These are phyloP conservation scores for Gonatopus flavifemur DNA, from an alignment of 1,140 invertebrate genomes.

Conservation along the genomic window DNA sequence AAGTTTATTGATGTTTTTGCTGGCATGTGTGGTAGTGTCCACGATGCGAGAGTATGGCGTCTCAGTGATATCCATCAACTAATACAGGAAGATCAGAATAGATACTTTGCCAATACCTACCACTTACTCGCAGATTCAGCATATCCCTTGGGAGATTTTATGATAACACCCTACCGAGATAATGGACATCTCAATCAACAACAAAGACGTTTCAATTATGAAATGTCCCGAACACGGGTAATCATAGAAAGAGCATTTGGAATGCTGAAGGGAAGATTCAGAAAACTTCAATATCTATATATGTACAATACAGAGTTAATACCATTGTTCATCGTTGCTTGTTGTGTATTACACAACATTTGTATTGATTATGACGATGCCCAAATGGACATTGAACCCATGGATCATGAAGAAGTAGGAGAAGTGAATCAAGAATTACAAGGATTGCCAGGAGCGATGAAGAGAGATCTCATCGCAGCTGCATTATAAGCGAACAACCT, in stretches of 20 bases:
- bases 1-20: slow-evolving; percentile 10
- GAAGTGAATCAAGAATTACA: too few species aligned
- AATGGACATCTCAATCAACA: slow-evolving; percentile 5
- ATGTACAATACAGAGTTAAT: slow-evolving; percentile 1
- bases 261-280: background rate
- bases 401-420: slow-evolving; percentile 12
- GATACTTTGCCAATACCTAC: slow-evolving; percentile 10
- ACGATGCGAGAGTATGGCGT: slow-evolving; percentile 10
- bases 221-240: background rate
- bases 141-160: slow-evolving; percentile 6
- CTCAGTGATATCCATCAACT: background rate
- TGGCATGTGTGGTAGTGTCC: slow-evolving; percentile 2
- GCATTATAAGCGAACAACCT: background rate
- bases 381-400: slow-evolving; percentile 11
- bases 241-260: background rate
- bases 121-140: slow-evolving; percentile 10
- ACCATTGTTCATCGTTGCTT: slow-evolving; percentile 5
- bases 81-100: slow-evolving; percentile 6
- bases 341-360: slow-evolving; percentile 5
- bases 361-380: slow-evolving; percentile 5
- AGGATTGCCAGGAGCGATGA: too few species aligned
- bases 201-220: background rate
- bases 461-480: background rate
- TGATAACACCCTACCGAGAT: slow-evolving; percentile 10
- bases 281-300: background rate